Conservation (phyloP, 1,140 invertebrate genomes). For the Heliconius hermathena region DNA sequence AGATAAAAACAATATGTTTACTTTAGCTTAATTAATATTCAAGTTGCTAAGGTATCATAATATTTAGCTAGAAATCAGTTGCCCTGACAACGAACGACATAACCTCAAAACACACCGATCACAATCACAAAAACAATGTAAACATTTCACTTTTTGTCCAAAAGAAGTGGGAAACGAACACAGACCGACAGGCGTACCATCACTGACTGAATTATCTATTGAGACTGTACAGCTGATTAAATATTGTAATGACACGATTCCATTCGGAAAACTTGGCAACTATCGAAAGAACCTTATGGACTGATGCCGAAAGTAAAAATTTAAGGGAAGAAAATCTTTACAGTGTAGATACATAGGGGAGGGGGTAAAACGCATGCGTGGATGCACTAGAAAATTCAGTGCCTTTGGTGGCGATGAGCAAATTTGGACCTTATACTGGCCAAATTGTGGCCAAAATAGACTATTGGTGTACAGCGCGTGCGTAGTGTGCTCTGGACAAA, state of each 20-base stretch:
- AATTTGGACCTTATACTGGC: not conserved
- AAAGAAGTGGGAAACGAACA: not conserved
- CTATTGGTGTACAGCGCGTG: constrained; percentile 30
- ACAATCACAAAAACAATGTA: constrained; percentile 4
- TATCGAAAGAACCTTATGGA: constrained; percentile 55
- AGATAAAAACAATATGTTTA: constrained; percentile 8
- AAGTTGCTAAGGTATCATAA: constrained; percentile 25
- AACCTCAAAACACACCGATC: constrained; percentile 35
- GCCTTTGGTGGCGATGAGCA: not conserved
- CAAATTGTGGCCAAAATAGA: not conserved
- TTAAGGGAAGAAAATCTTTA: constrained; percentile 21
- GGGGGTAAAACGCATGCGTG: constrained; percentile 45
- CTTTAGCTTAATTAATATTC: constrained; percentile 5
- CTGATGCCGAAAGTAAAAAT: constrained; percentile 10
- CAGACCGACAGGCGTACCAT: constrained; percentile 56
- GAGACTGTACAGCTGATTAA: constrained; percentile 76
- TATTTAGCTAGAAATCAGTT: constrained; percentile 34
- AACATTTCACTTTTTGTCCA: constrained; percentile 14
- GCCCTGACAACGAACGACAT: constrained; percentile 43
- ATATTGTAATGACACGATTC: constrained; percentile 61
- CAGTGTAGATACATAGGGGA: constrained; percentile 21
- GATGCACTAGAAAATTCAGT: constrained; percentile 28
- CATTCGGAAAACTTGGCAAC: constrained; percentile 34
- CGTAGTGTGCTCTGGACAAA: constrained; percentile 30
- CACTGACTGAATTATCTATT: constrained; percentile 77